Evolutionary conservation across 2,113 vertebrate genomes (phyloP), one percentile per base, ranked within the genome.

Genomic region (Pollimyrus isidori): DNA sequence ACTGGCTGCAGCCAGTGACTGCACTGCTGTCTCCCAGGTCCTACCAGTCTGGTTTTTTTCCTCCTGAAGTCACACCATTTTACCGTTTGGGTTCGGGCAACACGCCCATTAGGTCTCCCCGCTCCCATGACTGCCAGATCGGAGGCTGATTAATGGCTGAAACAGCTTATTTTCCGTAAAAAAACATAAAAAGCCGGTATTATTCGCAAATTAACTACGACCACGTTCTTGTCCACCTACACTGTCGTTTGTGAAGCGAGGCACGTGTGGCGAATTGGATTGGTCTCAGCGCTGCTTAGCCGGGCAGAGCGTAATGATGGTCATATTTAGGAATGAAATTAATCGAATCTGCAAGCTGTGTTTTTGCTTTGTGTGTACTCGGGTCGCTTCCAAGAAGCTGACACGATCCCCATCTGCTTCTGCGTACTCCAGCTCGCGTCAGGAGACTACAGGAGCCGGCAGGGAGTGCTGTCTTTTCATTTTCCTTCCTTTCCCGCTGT

Each of bases 1-100:
- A 96, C 76, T 92, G 85, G 90, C 56, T 11, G 50, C 48, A 92
- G 92, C 93, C 89, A 92, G 92, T 93, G 90, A 92, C 91, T 83
- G n/a, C 49, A 53, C 90, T 90, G 90, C 80, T 3, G 92, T 89
- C 90, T 73, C 15, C 92, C 91, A 92, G 91, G 92, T 92, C 93
- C 92, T 91, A 90, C 83, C 45, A 85, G 93, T 92, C 89, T 42
- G 30, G 89, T 88, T 89, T 89, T 89, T 90, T 92, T 93, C 92
- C 92, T 92, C 92, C 89, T 82, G 89, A 91, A 93, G 89, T 90
- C 65, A 87, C 89, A 30, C 49, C 42, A 82, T 56, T 13, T 90
- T 91, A 48, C 48, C 87, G 87, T 90, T 91, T 89, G 88, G 88
- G 90, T 46, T 65, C 53, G 19, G 46, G 89, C 89, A 80, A 92